A percentile compares a stretch with the other conserved stretches of the same genome.
Evolutionary conservation across 2,797 vertebrate species (phyloP).

Genomic region (Antrozous pallidus): DNA sequence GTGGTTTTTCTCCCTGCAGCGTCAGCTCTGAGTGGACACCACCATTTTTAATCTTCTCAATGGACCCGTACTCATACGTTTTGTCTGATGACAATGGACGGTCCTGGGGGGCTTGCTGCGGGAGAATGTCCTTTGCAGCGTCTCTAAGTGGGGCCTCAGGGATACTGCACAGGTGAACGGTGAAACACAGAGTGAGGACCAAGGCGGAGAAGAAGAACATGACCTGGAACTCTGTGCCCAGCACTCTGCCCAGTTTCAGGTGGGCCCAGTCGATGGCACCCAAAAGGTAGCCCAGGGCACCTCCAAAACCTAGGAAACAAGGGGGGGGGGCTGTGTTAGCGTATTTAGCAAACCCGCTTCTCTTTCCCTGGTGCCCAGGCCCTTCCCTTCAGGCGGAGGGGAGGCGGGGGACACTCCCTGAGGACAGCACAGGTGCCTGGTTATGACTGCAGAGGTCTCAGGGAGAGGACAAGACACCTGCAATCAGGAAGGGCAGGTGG

Average conservation of each 20-base stretch:
- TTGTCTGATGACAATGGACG: conserved; percentile 74
- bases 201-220: conserved; percentile 93
- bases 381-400: background rate
- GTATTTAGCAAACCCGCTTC: background rate
- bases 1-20: conserved; percentile 78
- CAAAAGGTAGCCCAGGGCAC: conserved; percentile 92
- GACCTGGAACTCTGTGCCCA: conserved; percentile 96
- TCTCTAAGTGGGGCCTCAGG: conserved; percentile 89
- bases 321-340: conserved; percentile 27
- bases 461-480: background rate
- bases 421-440: background rate
- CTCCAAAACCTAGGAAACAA: conserved; percentile 89
- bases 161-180: conserved; percentile 93
- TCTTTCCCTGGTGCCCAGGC: background rate
- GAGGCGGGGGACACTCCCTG: background rate
- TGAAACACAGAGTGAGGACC: conserved; percentile 89
- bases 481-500: fast-evolving
- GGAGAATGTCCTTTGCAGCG: conserved; percentile 62
- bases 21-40: conserved; percentile 73
- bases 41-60: conserved; percentile 80
- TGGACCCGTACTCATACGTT: conserved; percentile 83
- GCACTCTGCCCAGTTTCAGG: conserved; percentile 85
- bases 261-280: conserved; percentile 96
- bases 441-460: background rate
- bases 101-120: background rate